Base-by-base conservation (phyloP, 2,888 invertebrate genomes). In the Torymus tubicola region DNA sequence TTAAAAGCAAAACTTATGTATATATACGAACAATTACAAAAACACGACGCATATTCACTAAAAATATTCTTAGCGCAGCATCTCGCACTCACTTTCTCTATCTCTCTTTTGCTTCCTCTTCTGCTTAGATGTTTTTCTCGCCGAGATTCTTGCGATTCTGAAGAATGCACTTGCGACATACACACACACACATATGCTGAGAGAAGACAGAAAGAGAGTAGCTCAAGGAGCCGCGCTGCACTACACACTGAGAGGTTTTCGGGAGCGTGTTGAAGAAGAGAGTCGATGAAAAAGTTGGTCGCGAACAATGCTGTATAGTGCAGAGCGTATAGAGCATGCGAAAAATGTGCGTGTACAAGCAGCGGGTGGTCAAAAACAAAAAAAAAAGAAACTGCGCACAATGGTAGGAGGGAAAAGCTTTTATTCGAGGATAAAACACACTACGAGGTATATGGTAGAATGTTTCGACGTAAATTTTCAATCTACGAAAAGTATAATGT, bases 111-210 rank as follows among this genome's bases (percentile, higher is more conserved):
- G 24, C 42, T n/a, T 42, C 42, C 57, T 69, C 42, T 24, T 14
- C 57, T 31, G 21, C 21, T 72, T 21, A 31, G 42, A 53, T 53
- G 50, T 78, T 72, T 73, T 57, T 31, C 31, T 31, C 79, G 31
- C 60, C 74, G 64, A 69, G 74, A 74, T 79, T 74, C 74, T 55
- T 58, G 65, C 21, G 16, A 69, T 64, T 70, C 52, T 65, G 24
- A 79, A 74, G 74, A 79, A 74, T 79, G 69, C 60, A 60, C 73
- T 16, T n/a, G 60, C 21, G 53, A 78, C 60, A 72, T 53, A 31
- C 8, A 31, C 31, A 31, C 31, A 31, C 31, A 1, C 31, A 31
- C 31, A n/a, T n/a, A 31, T 8, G 31, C 31, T 31, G 31, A 31
- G 31, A n/a, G n/a, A n/a, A 31, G 31, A 31, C 31, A 31, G 31